Evolutionary conservation across 2,888 invertebrate species (phyloP).

Genomic region (Lasioglossum lativentre): DNA sequence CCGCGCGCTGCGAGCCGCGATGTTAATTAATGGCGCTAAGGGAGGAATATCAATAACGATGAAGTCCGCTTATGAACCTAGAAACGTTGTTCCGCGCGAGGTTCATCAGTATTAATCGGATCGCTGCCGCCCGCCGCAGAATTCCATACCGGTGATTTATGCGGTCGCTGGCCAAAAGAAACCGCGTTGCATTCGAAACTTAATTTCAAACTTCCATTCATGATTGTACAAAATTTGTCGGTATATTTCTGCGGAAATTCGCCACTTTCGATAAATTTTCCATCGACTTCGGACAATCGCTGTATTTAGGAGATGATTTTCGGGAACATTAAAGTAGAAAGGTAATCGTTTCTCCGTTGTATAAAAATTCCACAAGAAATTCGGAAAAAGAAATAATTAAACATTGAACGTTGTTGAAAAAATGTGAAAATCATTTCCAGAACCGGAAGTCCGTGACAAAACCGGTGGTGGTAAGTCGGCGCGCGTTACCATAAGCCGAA

Average conservation of each 20-base stretch:
- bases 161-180: neutral
- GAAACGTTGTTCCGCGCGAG: conserved; percentile 34
- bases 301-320: too few species aligned
- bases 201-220: neutral
- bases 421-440: neutral
- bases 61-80: conserved; percentile 48
- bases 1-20: conserved; percentile 32
- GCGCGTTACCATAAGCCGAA: neutral
- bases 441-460: neutral
- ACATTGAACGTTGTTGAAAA: neutral
- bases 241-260: neutral
- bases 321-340: too few species aligned
- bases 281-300: too few species aligned
- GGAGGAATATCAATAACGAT: conserved; percentile 62
- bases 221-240: neutral
- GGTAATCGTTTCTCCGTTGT: too few species aligned
- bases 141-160: conserved; percentile 23
- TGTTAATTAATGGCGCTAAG: conserved; percentile 59
- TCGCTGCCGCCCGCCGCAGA: neutral
- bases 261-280: too few species aligned
- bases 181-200: neutral
- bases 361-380: neutral
- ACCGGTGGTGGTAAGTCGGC: neutral
- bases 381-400: neutral
- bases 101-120: conserved; percentile 49